Conservation (phyloP, 2,797 vertebrate species). For the Micropoecilia bifurca region DNA sequence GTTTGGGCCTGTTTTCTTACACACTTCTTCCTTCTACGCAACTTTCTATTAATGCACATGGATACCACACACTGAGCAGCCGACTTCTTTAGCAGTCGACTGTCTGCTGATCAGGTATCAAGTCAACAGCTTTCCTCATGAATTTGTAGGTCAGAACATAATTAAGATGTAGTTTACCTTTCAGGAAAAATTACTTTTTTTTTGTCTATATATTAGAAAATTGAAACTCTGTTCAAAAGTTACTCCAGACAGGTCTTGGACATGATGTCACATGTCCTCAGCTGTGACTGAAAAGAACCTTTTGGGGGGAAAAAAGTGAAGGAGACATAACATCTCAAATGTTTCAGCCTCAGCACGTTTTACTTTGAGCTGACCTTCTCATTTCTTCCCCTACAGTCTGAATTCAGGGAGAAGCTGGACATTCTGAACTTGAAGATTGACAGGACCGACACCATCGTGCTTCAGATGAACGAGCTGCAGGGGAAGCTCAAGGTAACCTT, state of each 20-base stretch:
- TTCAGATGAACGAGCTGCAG: conserved; percentile 74
- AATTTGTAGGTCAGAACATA: background rate
- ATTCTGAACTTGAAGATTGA: conserved; percentile 78
- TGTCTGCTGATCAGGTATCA: background rate
- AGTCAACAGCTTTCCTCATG: background rate
- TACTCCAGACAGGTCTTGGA: background rate
- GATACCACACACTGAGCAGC: background rate
- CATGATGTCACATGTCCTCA: background rate
- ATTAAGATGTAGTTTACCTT: background rate
- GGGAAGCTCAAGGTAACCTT: conserved; percentile 75
- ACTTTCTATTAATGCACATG: background rate
- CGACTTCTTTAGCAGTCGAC: background rate
- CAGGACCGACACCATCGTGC: conserved; percentile 68
- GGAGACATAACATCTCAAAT: background rate
- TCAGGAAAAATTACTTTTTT: too few relatives aligned
- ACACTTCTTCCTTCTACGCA: background rate
- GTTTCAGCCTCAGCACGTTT: background rate
- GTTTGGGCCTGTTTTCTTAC: background rate
- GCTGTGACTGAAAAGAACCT: background rate
- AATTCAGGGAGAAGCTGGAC: conserved; percentile 77
- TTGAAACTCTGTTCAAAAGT: background rate
- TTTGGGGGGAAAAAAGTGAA: background rate
- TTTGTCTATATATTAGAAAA: background rate
- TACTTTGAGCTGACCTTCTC: background rate
- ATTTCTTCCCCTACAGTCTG: conserved; percentile 54